Base-by-base conservation (phyloP, 2,797 vertebrate genomes). In the Crypturellus tataupa region DNA sequence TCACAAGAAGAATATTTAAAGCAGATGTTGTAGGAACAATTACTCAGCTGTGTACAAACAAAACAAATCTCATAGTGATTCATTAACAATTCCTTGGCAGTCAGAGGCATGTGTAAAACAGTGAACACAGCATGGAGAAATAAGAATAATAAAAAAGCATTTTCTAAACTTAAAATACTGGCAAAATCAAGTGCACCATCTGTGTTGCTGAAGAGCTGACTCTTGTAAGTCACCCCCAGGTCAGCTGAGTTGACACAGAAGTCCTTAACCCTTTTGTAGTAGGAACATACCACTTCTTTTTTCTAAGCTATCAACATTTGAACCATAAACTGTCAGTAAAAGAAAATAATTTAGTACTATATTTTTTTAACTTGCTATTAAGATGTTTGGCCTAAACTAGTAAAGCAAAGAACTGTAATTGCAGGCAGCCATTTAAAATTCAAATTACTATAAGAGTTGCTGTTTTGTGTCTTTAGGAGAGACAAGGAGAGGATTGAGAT, bases 41-140 rank as follows among this genome's bases (percentile, higher is more conserved):
- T 96, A 91, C 94, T 96, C 97, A 98, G 95, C 98, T 98, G 98
- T 97, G 96, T 88, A 86, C 95, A 97, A 97, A 93, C 96, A 94
- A 64, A 97, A 97, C 96, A 83, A 97, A 97, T 97, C 95, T 97
- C 96, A 87, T 95, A 96, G 95, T 87, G 49, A 97, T 98, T 97
- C 97, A 94, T 97, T 97, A 98, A 97, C 97, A 97, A 78, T 97
- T 97, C 95, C 75, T 97, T 97, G 97, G 97, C 97, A 97, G 94
- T 92, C 92, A 96, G 95, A 96, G 91, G 93, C 95, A 90, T 96
- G 89, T 85, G 62, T 97, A 96, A 96, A 97, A 91, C 88, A 93
- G 91, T 97, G 96, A 98, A 95, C 86, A 93, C 90, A 96, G 96
- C 63, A 70, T 90, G 92, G 85, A 72, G 87, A 97, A 95, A 95